Base-by-base conservation (phyloP, 2,113 vertebrate species). In the Polyodon spathula region DNA sequence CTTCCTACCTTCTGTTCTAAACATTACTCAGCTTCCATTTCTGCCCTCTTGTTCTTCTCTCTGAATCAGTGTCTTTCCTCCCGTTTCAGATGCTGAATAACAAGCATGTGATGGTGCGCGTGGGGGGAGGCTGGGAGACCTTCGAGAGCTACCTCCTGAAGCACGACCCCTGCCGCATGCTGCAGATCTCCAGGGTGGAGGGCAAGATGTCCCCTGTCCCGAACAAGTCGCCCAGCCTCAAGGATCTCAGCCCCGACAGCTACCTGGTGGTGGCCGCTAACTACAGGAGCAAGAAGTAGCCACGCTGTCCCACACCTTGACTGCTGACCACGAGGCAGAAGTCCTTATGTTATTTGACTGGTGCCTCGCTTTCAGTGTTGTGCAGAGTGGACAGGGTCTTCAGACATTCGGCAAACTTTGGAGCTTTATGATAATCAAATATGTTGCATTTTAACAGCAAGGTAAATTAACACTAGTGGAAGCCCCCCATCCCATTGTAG, bases 91-190 rank as follows among this genome's bases (percentile, higher is more conserved):
- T 99, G 96, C 92, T 99, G 72, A 92, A 99, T 83, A 97, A 99
- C 86, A 99, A 95, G 15, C 96, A 99, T 0, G 96, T 99, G 77
- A 99, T 99, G 96, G 96, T 99, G 53, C 94, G 96, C 6, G 96
- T 99, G 0, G 96, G 96, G n/a, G 96, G 96, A 59, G 96, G 96
- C 70, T 99, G 96, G 96, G 96, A 99, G 80, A 99, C 96, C 1
- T 99, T 99, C 37, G 92, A 92, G 60, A 94, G 95, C 60, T 99
- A 99, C 68, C 76, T 99, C 67, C 83, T 98, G 78, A 99, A 99
- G 79, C 96, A 98, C 0, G 96, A 99, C 77, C 95, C 96, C 0
- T 99, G 96, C 77, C 85, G 96, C 62, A 94, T 97, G 91, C 75
- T 99, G 54, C 96, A 97, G 76, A 92, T 99, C 68, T 96, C 95